Evolutionary conservation across 1,140 invertebrate genomes (phyloP), one percentile per base, ranked within the genome.

Genomic region (Drosophila sulfurigaster): DNA sequence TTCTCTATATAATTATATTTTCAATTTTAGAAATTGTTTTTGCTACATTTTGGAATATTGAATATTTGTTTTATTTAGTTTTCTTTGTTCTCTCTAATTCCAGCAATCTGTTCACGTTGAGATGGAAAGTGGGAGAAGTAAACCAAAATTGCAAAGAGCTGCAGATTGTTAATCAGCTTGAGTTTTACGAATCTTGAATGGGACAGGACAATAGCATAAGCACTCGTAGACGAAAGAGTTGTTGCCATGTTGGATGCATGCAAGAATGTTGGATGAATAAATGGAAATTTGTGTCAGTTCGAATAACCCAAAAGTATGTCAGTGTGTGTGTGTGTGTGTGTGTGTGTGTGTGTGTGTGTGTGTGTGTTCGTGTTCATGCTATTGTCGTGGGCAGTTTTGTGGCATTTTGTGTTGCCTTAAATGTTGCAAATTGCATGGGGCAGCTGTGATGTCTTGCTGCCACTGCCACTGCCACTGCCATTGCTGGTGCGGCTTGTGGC

Each of bases 351-450:
- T 38, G 10, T 10, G 38, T 41, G 10, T n/a, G 38, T 41, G 41
- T 43, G 2, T 6, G 41, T 43, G 41, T 43, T 13, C 41, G 41
- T 43, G 3, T 13, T 13, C 41, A 43, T 43, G 41, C 41, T n/a
- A 43, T 8, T 56, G 20, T 46, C 13, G 64, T 66, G 54, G 49
- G 10, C 54, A 56, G 28, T 59, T 59, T 49, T 68, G 43, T 68
- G 43, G 58, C 56, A 59, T 58, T 68, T 32, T 59, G n/a, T 68
- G 54, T 58, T 58, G 54, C 43, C 56, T 68, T 60, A 49, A 68
- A 63, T 71, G 49, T 63, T 57, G 59, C 49, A 70, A 68, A 49
- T 68, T 68, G 65, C 65, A 67, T 46, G n/a, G 30, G 16, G 16
- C 15, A 56, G 52, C 30, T 38, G 10, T 20, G 35, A 41, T 25